phyloP scores from a whole-genome alignment of 2,113 vertebrate genomes.

The Synodontis membranacea region DNA sequence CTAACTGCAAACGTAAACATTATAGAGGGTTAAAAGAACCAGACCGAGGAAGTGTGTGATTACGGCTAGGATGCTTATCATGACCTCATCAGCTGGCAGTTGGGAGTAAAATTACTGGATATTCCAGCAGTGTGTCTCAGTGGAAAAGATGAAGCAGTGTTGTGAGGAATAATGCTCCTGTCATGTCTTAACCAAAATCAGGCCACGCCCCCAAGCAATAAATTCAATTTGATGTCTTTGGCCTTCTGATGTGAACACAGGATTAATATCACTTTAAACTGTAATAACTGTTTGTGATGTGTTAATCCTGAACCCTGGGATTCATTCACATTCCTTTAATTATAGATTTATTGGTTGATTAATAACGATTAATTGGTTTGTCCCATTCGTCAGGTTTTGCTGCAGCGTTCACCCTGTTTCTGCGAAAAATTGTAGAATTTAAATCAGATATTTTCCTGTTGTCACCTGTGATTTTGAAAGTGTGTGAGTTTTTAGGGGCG shows the following conservation, averaged over 20 bases:
- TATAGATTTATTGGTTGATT: background rate
- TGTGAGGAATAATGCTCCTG: background rate
- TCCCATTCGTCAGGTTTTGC: slow-evolving; percentile 70
- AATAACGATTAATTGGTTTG: background rate
- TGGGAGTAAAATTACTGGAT: background rate
- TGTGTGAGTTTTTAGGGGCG: slow-evolving; percentile 91
- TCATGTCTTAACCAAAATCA: background rate
- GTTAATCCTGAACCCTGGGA: background rate
- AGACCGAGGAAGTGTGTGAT: background rate
- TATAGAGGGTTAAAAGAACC: background rate
- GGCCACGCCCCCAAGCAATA: background rate
- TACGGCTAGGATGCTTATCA: background rate
- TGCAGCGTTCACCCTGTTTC: slow-evolving; percentile 75
- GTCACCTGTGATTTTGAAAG: slow-evolving; percentile 78
- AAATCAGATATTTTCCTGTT: slow-evolving; percentile 71
- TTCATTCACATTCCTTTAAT: background rate
- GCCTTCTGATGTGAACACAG: background rate
- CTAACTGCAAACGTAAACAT: background rate
- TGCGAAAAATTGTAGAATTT: slow-evolving; percentile 55
- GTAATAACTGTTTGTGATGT: background rate
- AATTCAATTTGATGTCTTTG: background rate
- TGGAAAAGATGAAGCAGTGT: background rate
- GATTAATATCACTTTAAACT: background rate
- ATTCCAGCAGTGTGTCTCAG: background rate
- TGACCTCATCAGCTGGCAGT: background rate